These are phyloP conservation scores for Anadara kagoshimensis DNA, from an alignment of 1,140 invertebrate species.

Conservation along the genomic window DNA sequence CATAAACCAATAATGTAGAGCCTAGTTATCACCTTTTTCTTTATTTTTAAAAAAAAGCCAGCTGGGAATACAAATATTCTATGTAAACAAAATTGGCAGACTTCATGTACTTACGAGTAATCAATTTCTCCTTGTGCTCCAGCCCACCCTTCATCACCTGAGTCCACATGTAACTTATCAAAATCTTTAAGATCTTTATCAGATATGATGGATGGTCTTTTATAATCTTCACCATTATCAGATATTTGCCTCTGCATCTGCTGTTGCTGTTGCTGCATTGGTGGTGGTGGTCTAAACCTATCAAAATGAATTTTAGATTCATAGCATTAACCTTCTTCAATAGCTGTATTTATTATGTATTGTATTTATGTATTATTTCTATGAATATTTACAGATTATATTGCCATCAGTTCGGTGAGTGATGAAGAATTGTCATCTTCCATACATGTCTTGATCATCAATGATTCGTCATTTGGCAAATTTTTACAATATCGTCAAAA, in stretches of 20 bases:
- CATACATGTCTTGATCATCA: too few relatives aligned
- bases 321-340: too few relatives aligned
- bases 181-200: slow-evolving; percentile 93
- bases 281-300: slow-evolving; percentile 55
- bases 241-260: slow-evolving; percentile 24
- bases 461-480: too few relatives aligned
- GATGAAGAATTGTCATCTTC: background rate
- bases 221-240: slow-evolving; percentile 44
- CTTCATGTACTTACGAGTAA: slow-evolving; percentile 82
- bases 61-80: too few relatives aligned
- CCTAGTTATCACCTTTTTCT: too few relatives aligned
- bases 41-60: too few relatives aligned
- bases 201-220: slow-evolving; percentile 88
- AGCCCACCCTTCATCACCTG: slow-evolving; percentile 86
- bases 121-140: slow-evolving; percentile 93
- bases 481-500: too few relatives aligned
- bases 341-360: too few relatives aligned
- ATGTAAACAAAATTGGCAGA: background rate
- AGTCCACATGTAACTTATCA: slow-evolving; percentile 86
- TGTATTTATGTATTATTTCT: too few relatives aligned
- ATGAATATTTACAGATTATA: too few relatives aligned
- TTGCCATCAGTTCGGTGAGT: background rate
- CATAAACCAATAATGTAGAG: too few relatives aligned
- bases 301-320: background rate
- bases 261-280: slow-evolving; percentile 52